Conservation (phyloP, 2,888 invertebrate species). For the Dascillus cervinus region DNA sequence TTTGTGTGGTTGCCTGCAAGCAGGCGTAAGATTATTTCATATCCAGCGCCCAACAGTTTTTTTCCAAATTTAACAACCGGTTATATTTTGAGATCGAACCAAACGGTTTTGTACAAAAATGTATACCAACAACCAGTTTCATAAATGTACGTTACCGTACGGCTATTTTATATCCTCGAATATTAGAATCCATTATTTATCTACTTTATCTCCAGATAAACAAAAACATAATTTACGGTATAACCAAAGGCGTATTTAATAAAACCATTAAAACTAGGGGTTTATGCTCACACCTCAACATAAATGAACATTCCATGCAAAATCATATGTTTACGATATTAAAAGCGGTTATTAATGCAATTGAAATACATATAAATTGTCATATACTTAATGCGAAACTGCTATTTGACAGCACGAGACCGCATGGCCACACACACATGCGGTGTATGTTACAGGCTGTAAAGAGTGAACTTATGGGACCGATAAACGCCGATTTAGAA, state of each 20-base stretch:
- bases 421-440: constrained; percentile 12
- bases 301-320: constrained; percentile 17
- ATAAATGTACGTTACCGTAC: too few species aligned
- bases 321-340: constrained; percentile 21
- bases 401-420: constrained; percentile 12
- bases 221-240: constrained; percentile 15
- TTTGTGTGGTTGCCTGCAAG: too few species aligned
- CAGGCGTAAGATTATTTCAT: too few species aligned
- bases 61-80: too few species aligned
- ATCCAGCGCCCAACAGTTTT: too few species aligned
- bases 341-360: constrained; percentile 21
- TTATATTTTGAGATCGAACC: too few species aligned
- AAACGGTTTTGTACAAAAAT: too few species aligned
- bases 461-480: too few species aligned
- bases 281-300: constrained; percentile 16
- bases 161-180: constrained; percentile 8
- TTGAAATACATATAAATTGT: constrained; percentile 20
- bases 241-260: constrained; percentile 11
- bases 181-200: constrained; percentile 17
- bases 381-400: constrained; percentile 14
- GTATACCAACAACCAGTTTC: too few species aligned
- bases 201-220: constrained; percentile 14
- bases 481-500: too few species aligned
- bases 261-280: constrained; percentile 15
- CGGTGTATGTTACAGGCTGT: constrained; percentile 13